phyloP scores from a whole-genome alignment of 2,797 vertebrate species.

The Sarcophilus harrisii region DNA sequence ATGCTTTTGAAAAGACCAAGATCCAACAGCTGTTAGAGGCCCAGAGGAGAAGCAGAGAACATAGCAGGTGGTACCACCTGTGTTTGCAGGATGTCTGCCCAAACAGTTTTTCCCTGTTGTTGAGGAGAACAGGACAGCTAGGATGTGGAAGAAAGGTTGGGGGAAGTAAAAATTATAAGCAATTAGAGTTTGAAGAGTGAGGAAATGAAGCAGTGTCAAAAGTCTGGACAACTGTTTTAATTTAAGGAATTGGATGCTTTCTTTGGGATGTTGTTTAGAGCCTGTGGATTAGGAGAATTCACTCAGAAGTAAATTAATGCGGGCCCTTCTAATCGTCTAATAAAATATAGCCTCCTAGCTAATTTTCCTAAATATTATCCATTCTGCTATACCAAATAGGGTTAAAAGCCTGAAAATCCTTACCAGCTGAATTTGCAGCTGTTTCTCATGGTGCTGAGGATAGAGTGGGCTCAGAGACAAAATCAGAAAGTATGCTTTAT shows the following conservation, averaged over 20 bases:
- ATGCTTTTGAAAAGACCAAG: slow-evolving; percentile 45
- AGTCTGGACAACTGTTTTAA: background rate
- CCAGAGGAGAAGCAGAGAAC: slow-evolving; percentile 26
- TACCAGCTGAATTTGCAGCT: background rate
- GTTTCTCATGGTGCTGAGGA: background rate
- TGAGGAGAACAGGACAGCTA: slow-evolving; percentile 10
- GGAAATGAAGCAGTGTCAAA: background rate
- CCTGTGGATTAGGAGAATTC: background rate
- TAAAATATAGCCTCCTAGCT: background rate
- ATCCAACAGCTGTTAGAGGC: slow-evolving; percentile 69
- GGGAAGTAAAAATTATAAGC: background rate
- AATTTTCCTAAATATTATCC: background rate
- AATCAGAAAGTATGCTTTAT: background rate
- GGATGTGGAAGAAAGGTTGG: background rate
- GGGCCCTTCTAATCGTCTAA: background rate
- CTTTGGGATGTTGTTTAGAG: background rate
- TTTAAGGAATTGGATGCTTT: background rate
- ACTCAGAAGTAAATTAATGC: background rate
- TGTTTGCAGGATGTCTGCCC: slow-evolving; percentile 44
- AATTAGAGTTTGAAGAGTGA: background rate
- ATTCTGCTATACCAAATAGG: background rate
- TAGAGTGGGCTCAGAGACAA: background rate
- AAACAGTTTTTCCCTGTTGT: background rate
- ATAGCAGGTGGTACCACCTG: slow-evolving; percentile 71
- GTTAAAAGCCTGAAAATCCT: background rate